These are phyloP conservation scores for Pristionchus exspectatus DNA, from an alignment of 2,888 invertebrate genomes.

Conservation along the genomic window DNA sequence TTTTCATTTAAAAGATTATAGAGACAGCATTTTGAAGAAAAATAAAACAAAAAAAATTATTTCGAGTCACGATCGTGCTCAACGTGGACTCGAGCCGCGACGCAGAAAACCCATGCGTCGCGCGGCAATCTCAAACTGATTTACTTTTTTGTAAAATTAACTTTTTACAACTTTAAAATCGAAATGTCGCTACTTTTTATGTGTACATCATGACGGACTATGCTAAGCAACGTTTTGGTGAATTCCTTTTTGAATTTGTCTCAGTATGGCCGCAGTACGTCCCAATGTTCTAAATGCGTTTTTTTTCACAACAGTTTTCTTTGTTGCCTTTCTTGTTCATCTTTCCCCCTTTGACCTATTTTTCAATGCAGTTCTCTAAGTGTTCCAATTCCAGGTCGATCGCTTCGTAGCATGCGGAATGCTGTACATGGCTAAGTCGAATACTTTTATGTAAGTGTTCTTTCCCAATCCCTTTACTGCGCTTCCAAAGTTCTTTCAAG, in stretches of 20 bases:
- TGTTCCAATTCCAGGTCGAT: constrained; percentile 14
- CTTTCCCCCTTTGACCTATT: neutral
- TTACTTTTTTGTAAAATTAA: neutral
- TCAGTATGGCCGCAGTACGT: neutral
- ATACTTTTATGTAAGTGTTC: constrained; percentile 34
- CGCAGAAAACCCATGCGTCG: neutral
- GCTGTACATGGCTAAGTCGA: constrained; percentile 35
- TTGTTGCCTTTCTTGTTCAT: neutral
- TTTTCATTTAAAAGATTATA: no score
- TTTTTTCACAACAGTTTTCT: neutral
- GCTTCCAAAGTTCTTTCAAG: neutral
- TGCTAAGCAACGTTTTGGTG: neutral
- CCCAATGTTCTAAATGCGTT: neutral
- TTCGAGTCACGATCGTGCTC: neutral
- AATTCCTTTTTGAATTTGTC: neutral
- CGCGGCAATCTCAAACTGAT: neutral
- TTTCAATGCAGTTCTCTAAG: neutral
- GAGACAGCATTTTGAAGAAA: neutral
- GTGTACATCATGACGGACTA: neutral
- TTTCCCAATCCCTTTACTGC: neutral
- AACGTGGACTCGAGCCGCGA: neutral
- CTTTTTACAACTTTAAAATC: neutral
- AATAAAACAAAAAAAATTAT: neutral
- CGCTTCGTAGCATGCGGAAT: constrained; percentile 55
- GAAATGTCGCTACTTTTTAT: neutral